These are phyloP conservation scores for Urophycis tenuis DNA, from an alignment of 2,797 vertebrate species.

Conservation along the genomic window DNA sequence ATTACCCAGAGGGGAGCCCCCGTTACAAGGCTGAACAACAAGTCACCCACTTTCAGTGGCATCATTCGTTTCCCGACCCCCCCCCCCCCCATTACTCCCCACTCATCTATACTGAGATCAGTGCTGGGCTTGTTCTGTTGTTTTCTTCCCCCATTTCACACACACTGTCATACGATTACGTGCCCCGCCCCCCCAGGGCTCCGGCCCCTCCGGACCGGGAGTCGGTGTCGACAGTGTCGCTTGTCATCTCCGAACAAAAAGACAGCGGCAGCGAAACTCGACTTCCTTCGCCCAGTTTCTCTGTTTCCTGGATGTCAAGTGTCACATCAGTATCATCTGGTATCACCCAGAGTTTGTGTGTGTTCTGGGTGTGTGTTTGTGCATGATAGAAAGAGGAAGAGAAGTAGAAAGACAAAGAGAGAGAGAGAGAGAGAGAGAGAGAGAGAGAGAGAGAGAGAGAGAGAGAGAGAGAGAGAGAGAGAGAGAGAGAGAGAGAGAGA, in stretches of 20 bases:
- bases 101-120: neutral
- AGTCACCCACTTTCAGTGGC: neutral
- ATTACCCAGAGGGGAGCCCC: neutral
- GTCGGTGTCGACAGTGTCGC: constrained; percentile 24
- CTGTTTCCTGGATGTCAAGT: constrained; percentile 18
- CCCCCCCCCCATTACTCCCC: neutral
- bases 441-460: too few species aligned
- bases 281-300: constrained; percentile 7
- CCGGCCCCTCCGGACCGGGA: constrained; percentile 7
- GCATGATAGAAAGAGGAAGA: neutral
- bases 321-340: constrained; percentile 18
- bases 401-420: too few species aligned
- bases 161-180: constrained; percentile 12
- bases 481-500: too few species aligned
- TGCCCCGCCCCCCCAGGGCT: constrained; percentile 22
- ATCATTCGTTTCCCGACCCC: neutral
- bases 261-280: constrained; percentile 31
- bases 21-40: neutral
- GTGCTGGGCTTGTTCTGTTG: neutral
- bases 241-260: constrained; percentile 25
- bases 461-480: too few species aligned
- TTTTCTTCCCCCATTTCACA: neutral
- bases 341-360: neutral
- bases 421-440: too few species aligned
- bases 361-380: neutral